Evolutionary conservation across 2,113 vertebrate genomes (phyloP).

Genomic region (Trochalopteron elliotii): DNA sequence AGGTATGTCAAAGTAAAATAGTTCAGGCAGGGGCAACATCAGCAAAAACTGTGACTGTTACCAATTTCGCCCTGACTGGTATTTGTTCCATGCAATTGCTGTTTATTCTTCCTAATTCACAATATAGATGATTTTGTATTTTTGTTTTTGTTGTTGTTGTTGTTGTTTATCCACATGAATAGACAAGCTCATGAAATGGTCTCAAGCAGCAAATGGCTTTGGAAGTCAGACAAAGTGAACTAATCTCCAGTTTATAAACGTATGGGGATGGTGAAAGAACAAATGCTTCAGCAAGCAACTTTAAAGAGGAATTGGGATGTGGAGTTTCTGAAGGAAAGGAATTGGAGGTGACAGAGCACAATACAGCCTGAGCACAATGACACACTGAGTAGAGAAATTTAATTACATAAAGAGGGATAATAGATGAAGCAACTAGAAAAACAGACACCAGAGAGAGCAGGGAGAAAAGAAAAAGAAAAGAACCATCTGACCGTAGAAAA

Average conservation of each 20-base stretch:
- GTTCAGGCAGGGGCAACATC: not conserved
- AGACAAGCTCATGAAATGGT: constrained; percentile 61
- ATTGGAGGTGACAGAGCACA: constrained; percentile 38
- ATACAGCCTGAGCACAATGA: constrained; percentile 29
- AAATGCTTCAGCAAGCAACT: constrained; percentile 56
- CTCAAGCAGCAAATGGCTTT: constrained; percentile 66
- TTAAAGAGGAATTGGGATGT: constrained; percentile 48
- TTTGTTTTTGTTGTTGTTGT: constrained; percentile 31
- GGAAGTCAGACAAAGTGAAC: constrained; percentile 65
- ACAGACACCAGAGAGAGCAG: constrained; percentile 45
- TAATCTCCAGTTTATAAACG: constrained; percentile 66
- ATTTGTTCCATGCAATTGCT: constrained; percentile 26
- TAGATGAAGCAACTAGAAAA: constrained; percentile 60
- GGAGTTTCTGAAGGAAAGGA: constrained; percentile 34
- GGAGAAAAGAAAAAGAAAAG: constrained; percentile 40
- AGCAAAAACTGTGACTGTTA: constrained; percentile 20
- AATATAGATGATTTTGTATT: not conserved
- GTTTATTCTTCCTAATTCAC: constrained; percentile 51
- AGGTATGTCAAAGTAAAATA: constrained; percentile 22
- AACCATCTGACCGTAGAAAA: constrained; percentile 2
- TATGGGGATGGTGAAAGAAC: constrained; percentile 49
- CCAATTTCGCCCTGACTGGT: constrained; percentile 32
- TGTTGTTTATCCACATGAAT: constrained; percentile 63
- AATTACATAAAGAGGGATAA: constrained; percentile 53
- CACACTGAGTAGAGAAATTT: constrained; percentile 51